Evolutionary conservation across 2,797 vertebrate species (phyloP).

Genomic region (Dendrocincla tyrannina): DNA sequence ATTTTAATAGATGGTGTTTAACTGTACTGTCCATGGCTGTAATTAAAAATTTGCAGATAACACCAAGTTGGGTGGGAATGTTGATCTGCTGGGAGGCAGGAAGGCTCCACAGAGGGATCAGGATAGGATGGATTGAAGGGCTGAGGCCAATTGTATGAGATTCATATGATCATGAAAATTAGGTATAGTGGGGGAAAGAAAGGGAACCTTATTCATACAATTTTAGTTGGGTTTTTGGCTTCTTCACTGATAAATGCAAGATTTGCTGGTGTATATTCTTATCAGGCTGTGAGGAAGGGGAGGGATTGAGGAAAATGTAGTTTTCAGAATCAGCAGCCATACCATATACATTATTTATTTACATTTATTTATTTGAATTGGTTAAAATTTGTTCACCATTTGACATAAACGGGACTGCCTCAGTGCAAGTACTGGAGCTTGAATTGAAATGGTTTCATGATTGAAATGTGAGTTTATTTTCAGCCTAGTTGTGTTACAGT

Average conservation of each 20-base stretch:
- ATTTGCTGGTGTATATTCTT: not conserved
- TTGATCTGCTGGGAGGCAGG: not conserved
- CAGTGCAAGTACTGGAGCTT: not conserved
- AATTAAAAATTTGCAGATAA: not conserved
- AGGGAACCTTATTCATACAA: not conserved
- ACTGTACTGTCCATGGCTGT: not conserved
- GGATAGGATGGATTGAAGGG: not conserved
- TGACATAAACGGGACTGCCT: rapidly evolving
- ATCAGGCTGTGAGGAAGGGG: not conserved
- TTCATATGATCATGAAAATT: not conserved
- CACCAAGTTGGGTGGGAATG: not conserved
- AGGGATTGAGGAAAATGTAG: not conserved
- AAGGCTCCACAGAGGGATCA: not conserved
- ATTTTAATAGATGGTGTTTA: not conserved
- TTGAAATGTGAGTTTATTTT: not conserved
- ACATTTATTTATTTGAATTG: not conserved
- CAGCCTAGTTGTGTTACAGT: not conserved
- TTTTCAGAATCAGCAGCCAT: not conserved
- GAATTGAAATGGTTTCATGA: not conserved
- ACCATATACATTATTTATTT: not conserved
- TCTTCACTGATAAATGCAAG: not conserved
- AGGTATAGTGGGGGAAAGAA: not conserved
- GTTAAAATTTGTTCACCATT: not conserved
- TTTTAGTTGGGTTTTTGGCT: not conserved
- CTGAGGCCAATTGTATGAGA: rapidly evolving